phyloP scores from a whole-genome alignment of 2,113 vertebrate species.

The Ammodytes dubius region DNA sequence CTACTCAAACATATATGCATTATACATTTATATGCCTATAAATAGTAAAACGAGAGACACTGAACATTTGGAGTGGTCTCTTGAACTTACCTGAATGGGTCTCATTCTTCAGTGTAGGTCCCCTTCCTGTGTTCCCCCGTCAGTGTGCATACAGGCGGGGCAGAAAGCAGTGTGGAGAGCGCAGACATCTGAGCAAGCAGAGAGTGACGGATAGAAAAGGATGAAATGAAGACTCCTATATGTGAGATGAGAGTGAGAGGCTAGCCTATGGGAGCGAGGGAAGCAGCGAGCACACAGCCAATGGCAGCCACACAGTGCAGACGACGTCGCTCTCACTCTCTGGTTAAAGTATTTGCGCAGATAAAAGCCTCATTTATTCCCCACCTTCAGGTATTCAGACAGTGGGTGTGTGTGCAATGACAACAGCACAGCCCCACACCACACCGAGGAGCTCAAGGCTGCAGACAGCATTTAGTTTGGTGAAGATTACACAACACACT shows the following conservation, averaged over 20 bases:
- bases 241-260: constrained; percentile 19
- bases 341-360: constrained; percentile 52
- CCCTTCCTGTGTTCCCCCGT: neutral
- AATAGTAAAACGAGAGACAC: too few species aligned
- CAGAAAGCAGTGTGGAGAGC: constrained; percentile 18
- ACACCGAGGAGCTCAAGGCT: constrained; percentile 59
- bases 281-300: constrained; percentile 27
- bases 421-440: constrained; percentile 23
- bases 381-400: constrained; percentile 35
- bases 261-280: constrained; percentile 21
- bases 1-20: too few species aligned
- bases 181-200: constrained; percentile 36
- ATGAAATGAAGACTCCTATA: constrained; percentile 18
- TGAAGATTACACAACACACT: constrained; percentile 23
- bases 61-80: too few species aligned
- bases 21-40: too few species aligned
- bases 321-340: constrained; percentile 21
- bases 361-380: constrained; percentile 52
- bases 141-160: neutral
- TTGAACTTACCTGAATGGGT: constrained; percentile 41
- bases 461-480: constrained; percentile 35
- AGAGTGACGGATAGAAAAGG: neutral
- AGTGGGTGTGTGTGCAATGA: constrained; percentile 27
- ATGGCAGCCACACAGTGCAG: constrained; percentile 25
- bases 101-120: constrained; percentile 11